Evolutionary conservation across 2,888 invertebrate genomes (phyloP).

Genomic region (Rutpela maculata): DNA sequence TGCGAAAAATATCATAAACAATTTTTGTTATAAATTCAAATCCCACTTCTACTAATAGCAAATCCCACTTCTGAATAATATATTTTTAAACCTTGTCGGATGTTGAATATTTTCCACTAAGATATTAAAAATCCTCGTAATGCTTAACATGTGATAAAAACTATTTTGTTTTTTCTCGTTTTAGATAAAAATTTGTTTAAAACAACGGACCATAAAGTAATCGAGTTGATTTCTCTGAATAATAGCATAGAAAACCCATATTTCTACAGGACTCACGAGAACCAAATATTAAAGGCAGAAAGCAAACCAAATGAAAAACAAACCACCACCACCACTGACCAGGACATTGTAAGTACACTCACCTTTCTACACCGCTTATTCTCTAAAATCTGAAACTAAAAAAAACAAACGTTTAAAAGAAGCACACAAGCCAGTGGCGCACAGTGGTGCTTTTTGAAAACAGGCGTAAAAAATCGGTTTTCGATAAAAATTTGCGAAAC

Average conservation of each 20-base stretch:
- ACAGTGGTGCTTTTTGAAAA: too few species aligned
- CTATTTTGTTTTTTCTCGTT: not conserved
- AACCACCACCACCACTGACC: slow-evolving; percentile 17
- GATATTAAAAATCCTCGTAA: too few species aligned
- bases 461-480: too few species aligned
- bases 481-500: too few species aligned
- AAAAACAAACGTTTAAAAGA: not conserved
- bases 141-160: too few species aligned
- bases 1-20: too few species aligned
- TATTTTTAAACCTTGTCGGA: too few species aligned
- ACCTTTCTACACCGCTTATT: not conserved
- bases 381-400: slow-evolving; percentile 19
- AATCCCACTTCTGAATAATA: not conserved
- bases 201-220: slow-evolving; percentile 19
- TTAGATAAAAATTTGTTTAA: slow-evolving; percentile 19
- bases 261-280: slow-evolving; percentile 18
- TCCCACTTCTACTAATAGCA: not conserved
- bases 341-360: slow-evolving; percentile 14
- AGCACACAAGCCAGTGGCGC: too few species aligned
- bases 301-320: not conserved
- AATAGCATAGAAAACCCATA: not conserved
- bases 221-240: not conserved
- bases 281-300: slow-evolving; percentile 1
- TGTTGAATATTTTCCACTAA: too few species aligned
- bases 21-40: too few species aligned